Evolutionary conservation across 2,113 vertebrate species (phyloP).

Genomic region (Siniperca chuatsi): DNA sequence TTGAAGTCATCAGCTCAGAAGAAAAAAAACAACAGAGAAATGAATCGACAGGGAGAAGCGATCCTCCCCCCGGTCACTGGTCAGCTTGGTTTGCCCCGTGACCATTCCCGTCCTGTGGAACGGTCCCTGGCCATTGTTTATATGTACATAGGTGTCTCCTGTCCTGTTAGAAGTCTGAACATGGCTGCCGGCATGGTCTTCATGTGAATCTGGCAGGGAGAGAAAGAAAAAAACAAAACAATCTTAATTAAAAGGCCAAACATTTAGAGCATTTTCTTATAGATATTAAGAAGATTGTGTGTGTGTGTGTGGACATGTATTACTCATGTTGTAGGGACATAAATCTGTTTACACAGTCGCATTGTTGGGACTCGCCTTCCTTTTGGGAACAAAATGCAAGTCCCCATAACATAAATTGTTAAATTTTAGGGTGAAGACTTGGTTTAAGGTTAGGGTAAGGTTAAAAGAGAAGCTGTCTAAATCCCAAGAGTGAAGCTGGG

Average conservation of each 20-base stretch:
- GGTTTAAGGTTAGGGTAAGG: too few relatives aligned
- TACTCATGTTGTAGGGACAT: too few relatives aligned
- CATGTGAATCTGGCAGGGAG: constrained; percentile 93
- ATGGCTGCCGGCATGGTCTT: constrained; percentile 99
- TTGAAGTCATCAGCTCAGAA: constrained; percentile 58
- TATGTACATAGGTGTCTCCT: constrained; percentile 98
- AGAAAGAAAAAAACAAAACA: background rate
- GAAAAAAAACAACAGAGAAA: constrained; percentile 19
- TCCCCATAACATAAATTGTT: too few relatives aligned
- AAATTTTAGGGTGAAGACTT: too few relatives aligned
- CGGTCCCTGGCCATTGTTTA: constrained; percentile 73
- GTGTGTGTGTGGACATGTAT: background rate
- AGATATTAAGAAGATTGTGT: background rate
- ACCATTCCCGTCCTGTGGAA: constrained; percentile 28
- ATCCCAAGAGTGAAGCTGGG: too few relatives aligned
- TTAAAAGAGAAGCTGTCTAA: too few relatives aligned
- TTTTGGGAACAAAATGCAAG: too few relatives aligned
- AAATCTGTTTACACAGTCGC: too few relatives aligned
- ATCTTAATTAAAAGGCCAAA: background rate
- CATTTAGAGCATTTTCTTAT: background rate
- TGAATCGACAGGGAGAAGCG: constrained; percentile 31
- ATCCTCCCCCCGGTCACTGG: constrained; percentile 25
- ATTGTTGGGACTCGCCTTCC: too few relatives aligned
- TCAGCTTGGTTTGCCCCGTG: constrained; percentile 38
- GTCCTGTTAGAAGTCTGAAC: constrained; percentile 98